phyloP scores from a whole-genome alignment of 2,888 invertebrate species.

The Lasioglossum pauxillum region DNA sequence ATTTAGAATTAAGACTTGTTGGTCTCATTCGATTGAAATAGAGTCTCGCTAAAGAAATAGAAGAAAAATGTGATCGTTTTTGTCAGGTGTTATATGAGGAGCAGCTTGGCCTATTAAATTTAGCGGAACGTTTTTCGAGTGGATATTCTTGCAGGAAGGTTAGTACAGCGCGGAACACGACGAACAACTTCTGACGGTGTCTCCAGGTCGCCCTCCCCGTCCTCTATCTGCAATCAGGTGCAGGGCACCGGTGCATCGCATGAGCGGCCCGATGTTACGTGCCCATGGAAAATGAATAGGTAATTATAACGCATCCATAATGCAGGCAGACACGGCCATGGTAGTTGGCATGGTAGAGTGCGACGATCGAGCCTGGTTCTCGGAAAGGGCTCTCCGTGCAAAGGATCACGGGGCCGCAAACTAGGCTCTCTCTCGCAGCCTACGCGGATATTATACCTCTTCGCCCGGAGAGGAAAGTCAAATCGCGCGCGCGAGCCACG shows the following conservation, averaged over 20 bases:
- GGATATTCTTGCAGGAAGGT: neutral
- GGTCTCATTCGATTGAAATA: no score
- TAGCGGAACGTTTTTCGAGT: neutral
- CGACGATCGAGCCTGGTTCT: slow-evolving; percentile 42
- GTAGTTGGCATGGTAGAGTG: slow-evolving; percentile 24
- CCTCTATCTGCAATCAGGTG: slow-evolving; percentile 77
- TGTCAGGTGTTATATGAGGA: neutral
- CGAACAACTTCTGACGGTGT: slow-evolving; percentile 1
- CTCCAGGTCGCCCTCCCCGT: slow-evolving; percentile 46
- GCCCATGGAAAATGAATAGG: slow-evolving; percentile 80
- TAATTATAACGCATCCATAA: slow-evolving; percentile 81
- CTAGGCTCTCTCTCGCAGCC: slow-evolving; percentile 20
- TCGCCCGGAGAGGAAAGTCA: slow-evolving; percentile 10
- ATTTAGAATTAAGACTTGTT: no score
- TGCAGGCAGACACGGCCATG: slow-evolving; percentile 69
- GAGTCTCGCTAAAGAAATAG: no score
- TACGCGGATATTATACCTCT: slow-evolving; percentile 14
- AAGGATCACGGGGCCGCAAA: slow-evolving; percentile 27
- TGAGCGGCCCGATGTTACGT: slow-evolving; percentile 75
- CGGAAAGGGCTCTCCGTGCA: slow-evolving; percentile 47
- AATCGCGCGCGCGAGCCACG: slow-evolving; percentile 35
- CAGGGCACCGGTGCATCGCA: slow-evolving; percentile 72
- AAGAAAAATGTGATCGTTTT: neutral
- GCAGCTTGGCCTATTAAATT: neutral
- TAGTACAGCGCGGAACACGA: neutral